Evolutionary conservation across 2,113 vertebrate species (phyloP).

Genomic region (Calidris pugnax): DNA sequence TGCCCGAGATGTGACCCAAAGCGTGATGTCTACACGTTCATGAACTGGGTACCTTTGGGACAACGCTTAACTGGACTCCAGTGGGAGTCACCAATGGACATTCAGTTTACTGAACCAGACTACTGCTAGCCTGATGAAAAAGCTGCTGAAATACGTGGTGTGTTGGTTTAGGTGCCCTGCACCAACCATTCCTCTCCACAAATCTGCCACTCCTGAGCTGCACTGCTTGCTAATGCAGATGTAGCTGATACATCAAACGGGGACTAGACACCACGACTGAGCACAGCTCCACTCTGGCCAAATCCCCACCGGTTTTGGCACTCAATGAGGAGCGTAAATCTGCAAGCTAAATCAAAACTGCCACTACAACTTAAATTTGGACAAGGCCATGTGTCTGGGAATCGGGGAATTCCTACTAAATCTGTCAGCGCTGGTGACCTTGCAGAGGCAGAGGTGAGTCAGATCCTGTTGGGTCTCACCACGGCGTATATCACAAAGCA

Average conservation of each 20-base stretch:
- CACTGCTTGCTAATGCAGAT: background rate
- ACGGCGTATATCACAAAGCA: background rate
- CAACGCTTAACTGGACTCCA: background rate
- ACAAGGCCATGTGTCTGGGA: background rate
- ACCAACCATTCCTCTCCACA: background rate
- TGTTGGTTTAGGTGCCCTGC: background rate
- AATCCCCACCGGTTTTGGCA: background rate
- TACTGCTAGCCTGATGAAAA: background rate
- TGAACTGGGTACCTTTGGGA: background rate
- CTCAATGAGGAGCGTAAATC: background rate
- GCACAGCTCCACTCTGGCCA: background rate
- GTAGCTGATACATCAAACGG: background rate
- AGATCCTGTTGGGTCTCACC: background rate
- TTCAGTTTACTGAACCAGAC: background rate
- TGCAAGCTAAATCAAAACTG: background rate
- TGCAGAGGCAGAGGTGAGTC: background rate
- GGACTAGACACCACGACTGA: background rate
- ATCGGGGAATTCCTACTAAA: background rate
- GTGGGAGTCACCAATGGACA: background rate
- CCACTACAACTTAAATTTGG: background rate
- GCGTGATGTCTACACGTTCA: background rate
- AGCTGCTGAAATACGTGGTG: background rate
- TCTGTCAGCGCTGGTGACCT: background rate
- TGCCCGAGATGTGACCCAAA: accelerated
- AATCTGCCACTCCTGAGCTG: background rate